Percentiles rank a stretch among this genome's conserved stretches.
Conservation (phyloP, 2,113 vertebrate genomes). For the Pelusios castaneus region DNA sequence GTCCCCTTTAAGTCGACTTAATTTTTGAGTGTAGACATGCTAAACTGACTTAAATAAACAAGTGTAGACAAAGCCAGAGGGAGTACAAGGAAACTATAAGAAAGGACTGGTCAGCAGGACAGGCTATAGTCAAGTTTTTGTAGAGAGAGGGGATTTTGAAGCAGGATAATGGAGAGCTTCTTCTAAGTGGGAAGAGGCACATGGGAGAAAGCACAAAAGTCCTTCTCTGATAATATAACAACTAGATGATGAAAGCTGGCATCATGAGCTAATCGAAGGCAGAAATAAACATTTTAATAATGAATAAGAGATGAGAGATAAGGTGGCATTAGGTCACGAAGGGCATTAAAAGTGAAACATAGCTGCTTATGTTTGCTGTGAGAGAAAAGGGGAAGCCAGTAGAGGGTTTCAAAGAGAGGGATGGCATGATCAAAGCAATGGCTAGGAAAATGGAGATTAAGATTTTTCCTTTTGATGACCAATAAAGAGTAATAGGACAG, state of each 20-base stretch:
- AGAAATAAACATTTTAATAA: not conserved
- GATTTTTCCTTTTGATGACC: slow-evolving; percentile 6
- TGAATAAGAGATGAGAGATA: not conserved
- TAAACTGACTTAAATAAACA: too few relatives aligned
- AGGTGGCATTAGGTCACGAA: not conserved
- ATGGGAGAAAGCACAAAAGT: not conserved
- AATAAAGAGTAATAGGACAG: slow-evolving; percentile 41
- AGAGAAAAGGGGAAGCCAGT: not conserved
- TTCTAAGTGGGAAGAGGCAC: not conserved
- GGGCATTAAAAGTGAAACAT: not conserved
- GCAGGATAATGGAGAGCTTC: not conserved
- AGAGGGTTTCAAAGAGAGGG: not conserved
- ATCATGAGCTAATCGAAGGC: not conserved
- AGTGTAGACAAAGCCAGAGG: too few relatives aligned
- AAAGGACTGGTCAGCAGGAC: not conserved
- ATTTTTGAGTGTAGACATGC: too few relatives aligned
- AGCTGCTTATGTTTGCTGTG: not conserved
- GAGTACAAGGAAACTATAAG: not conserved
- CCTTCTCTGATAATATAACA: not conserved
- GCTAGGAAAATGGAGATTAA: slow-evolving; percentile 28
- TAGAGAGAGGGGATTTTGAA: not conserved
- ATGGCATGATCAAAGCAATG: not conserved
- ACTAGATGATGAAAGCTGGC: not conserved
- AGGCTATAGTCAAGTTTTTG: not conserved
- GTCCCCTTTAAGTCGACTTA: too few relatives aligned